Base-by-base conservation (phyloP, 53 echinoderm and acorn worm species). In the Holothuria scabra region DNA sequence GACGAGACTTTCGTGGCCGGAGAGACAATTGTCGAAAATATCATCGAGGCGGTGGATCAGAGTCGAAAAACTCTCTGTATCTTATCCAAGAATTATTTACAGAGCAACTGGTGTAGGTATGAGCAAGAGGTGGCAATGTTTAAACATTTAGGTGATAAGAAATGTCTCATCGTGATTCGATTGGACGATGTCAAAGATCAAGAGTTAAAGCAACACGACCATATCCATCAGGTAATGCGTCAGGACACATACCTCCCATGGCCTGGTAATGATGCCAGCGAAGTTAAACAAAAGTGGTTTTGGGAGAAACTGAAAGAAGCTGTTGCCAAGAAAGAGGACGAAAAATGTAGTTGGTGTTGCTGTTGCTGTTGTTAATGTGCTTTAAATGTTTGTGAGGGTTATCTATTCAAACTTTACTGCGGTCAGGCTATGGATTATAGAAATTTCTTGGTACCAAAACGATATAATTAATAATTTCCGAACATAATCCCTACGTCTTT, bases 81-180 rank as follows among this genome's bases (percentile, higher is more conserved):
- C 79, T 59, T 97, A n/a, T 88, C 97, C 12, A 32, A 84, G 58
- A 84, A 83, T 85, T 95, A 85, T 86, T 85, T 95, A 10, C 88
- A 90, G 46, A 93, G 93, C 79, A 71, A 84, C 55, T 95, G 95
- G 95, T 96, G 96, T 66, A 90, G 64, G 46, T 83, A 61, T 46
- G 97, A 97, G 85, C 86, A 88, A 61, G 90, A 92, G n/a, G 67
- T 92, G 41, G 93, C 96, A 57, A 90, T 93, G 91, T 89, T 83
- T 28, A 90, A 87, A 74, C 71, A 93, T 28, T 38, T 90, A 28
- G 90, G 91, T 26, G 90, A 90, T 57, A 83, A 89, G 59, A 88
- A 91, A 28, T 88, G 83, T 76, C 76, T 96, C n/a, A 86, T 96
- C 28, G 78, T 96, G 55, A 65, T 96, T 82, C 75, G 89, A 46